Evolutionary conservation across 1,140 invertebrate genomes (phyloP).

Genomic region (Helicorthomorpha holstii): DNA sequence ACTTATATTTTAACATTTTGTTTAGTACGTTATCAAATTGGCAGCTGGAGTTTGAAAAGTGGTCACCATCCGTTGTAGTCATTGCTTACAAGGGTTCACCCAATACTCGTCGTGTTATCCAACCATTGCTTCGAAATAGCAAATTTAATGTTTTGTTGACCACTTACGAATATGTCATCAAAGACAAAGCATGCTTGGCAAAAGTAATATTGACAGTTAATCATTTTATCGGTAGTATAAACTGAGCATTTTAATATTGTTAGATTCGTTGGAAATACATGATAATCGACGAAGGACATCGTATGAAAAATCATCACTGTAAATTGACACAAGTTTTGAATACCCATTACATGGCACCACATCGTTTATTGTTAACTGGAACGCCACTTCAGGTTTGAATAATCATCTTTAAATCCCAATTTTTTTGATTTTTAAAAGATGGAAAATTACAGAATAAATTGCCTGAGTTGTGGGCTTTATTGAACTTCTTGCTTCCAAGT

Average conservation of each 20-base stretch:
- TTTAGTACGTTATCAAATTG: constrained; percentile 89
- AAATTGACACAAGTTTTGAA: constrained; percentile 91
- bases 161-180: constrained; percentile 97
- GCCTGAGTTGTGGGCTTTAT: constrained; percentile 92
- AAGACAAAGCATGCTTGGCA: constrained; percentile 88
- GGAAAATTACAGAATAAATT: constrained; percentile 83
- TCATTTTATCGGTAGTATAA: no score
- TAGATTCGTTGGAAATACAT: constrained; percentile 94
- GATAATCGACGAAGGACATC: constrained; percentile 99
- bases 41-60: constrained; percentile 96
- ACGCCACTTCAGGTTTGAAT: constrained; percentile 72
- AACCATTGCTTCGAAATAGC: constrained; percentile 70
- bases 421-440: constrained; percentile 7
- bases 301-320: constrained; percentile 99
- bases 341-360: constrained; percentile 88
- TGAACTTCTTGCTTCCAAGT: constrained; percentile 92
- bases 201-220: constrained; percentile 47
- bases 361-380: constrained; percentile 85
- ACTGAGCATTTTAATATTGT: background rate
- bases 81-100: constrained; percentile 91
- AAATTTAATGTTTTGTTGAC: constrained; percentile 97
- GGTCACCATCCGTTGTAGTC: constrained; percentile 86
- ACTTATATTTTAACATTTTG: constrained; percentile 10
- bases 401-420: no score
- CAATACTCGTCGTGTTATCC: constrained; percentile 58